Conservation (phyloP, 2,888 invertebrate species). For the Stenodera caucasica region DNA sequence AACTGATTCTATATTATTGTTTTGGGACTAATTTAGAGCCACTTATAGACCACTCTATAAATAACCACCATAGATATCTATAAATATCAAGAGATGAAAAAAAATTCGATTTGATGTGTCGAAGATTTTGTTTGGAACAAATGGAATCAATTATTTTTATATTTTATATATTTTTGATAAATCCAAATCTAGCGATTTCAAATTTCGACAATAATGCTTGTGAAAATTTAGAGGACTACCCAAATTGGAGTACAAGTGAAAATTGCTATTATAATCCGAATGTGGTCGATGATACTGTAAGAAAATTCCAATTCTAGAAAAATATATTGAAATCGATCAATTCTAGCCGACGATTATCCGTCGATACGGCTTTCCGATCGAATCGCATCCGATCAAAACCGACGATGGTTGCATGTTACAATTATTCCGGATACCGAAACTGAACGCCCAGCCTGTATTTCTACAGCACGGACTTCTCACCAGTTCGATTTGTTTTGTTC, state of each 20-base stretch:
- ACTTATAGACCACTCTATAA: no score
- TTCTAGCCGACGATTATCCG: constrained; percentile 56
- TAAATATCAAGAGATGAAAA: no score
- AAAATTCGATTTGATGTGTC: no score
- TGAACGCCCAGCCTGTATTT: constrained; percentile 30
- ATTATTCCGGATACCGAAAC: constrained; percentile 29
- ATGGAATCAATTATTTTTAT: neutral
- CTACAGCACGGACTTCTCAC: constrained; percentile 36
- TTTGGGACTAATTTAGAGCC: no score
- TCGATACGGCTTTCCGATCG: constrained; percentile 65
- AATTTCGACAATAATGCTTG: constrained; percentile 6
- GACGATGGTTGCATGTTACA: constrained; percentile 79
- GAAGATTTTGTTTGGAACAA: no score
- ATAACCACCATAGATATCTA: no score
- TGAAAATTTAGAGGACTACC: neutral
- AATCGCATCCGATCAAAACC: constrained; percentile 69
- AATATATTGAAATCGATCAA: no score
- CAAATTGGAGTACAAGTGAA: neutral
- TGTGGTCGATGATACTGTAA: neutral
- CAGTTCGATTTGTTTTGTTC: constrained; percentile 33
- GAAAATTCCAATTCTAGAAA: neutral
- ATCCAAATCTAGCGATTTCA: no score
- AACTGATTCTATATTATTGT: no score
- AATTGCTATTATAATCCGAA: neutral
- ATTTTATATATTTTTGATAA: neutral